Evolutionary conservation across 2,888 invertebrate genomes (phyloP), one percentile per base, ranked within the genome.

Genomic region (Meiosimyza decipiens): DNA sequence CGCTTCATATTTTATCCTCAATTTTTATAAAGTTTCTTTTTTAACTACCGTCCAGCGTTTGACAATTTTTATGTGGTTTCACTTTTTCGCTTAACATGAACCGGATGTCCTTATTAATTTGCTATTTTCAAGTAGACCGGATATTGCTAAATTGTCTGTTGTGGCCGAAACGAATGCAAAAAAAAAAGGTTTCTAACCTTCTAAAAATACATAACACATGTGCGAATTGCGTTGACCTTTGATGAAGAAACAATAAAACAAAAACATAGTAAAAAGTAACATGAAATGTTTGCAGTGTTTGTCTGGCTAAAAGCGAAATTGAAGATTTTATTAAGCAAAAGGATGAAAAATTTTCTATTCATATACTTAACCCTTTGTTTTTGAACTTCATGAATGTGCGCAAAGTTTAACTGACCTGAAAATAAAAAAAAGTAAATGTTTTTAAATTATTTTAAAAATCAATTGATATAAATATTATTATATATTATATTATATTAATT

Each of bases 51-150:
- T 9, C 40, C 40, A 40, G 40, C 40, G 6, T 40, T 40, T 40
- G 40, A 9, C 40, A 40, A 9, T 40, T 40, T 40, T 40, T 9
- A 6, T 6, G 40, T 40, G 51, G 12, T 51, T 64, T 51, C 12
- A 50, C 12, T n/a, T 62, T 64, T 50, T 50, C 47, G 63, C 40
- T 15, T 9, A 40, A 40, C 18, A n/a, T 40, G 12, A 18, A 60
- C 70, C 83, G 83, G 83, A 84, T 80, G 84, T 82, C 77, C 83
- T 82, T 83, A 84, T 84, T 84, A 85, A 84, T 84, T 84, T 81
- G 85, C 84, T 82, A 82, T 82, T 82, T 83, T 80, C 78, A 81
- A 81, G 80, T 82, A 83, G 82, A 82, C 83, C 84, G 84, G 84
- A 84, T 84, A 85, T 84, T 6, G 63, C 70, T 70, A 40, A 70